Evolutionary conservation across 92 coral and sea anemone species (phyloP).

Genomic region (Epizoanthus scotinus): DNA sequence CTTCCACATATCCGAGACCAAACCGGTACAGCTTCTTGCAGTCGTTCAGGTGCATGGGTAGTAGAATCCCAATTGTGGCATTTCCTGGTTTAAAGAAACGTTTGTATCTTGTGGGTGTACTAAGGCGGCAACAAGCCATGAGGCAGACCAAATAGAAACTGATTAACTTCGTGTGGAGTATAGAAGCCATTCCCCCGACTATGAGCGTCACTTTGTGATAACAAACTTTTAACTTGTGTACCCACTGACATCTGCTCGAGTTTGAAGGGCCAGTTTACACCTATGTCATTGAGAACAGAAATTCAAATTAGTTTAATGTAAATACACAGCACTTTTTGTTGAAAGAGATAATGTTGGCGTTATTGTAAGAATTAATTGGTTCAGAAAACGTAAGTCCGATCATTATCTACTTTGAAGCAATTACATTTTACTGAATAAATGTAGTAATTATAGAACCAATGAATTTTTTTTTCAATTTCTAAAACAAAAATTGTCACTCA

Average conservation of each 20-base stretch:
- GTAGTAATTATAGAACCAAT: no score
- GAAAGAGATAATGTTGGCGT: neutral
- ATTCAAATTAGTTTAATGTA: conserved; percentile 25
- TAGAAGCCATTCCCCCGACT: conserved; percentile 3
- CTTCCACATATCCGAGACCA: conserved; percentile 81
- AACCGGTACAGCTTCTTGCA: conserved; percentile 70
- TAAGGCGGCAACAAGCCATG: neutral
- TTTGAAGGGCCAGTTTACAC: conserved; percentile 3
- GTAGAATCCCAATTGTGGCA: conserved; percentile 66
- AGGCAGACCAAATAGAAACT: neutral
- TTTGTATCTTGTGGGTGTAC: conserved; percentile 22
- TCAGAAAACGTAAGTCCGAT: neutral
- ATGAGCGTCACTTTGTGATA: neutral
- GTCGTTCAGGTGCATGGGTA: conserved; percentile 65
- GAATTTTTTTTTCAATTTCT: neutral
- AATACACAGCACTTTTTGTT: conserved; percentile 1
- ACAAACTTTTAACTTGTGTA: neutral
- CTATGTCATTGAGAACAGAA: conserved; percentile 6
- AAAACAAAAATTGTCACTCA: neutral
- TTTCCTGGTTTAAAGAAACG: conserved; percentile 64
- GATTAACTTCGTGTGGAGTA: neutral
- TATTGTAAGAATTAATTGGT: neutral
- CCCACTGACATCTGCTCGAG: conserved; percentile 1
- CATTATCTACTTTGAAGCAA: neutral
- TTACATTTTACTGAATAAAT: neutral